Base-by-base conservation (phyloP, 2,888 invertebrate genomes). In the Caenorhabditis macrosperma region DNA sequence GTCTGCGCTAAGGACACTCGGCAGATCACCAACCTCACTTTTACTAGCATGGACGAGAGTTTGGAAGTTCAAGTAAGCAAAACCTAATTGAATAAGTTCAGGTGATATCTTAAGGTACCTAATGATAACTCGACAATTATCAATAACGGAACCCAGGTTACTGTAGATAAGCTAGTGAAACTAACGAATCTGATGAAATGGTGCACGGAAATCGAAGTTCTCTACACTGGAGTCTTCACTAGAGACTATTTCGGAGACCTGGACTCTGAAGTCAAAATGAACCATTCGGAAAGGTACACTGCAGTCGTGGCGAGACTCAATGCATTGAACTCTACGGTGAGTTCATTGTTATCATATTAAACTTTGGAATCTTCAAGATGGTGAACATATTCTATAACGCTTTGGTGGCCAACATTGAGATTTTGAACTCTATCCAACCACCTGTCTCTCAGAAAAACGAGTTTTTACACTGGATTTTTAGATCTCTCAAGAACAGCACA, bases 371-470 rank as follows among this genome's bases (percentile, higher is more conserved):
- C 5, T 55, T 55, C 4, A 24, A 74, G 76, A 61, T 63, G 61
- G 50, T 69, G 4, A 60, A 69, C 38, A 57, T 77, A 4, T 77
- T 64, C 35, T 77, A 77, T 28, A 77, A 77, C n/a, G 77, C 77
- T n/a, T 33, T 77, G 1, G 55, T 30, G 24, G 68, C 77, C 5
- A 77, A 77, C 24, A 69, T 69, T 44, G 63, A 68, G n/a, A 69
- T 77, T 17, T 52, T 77, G 63, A 50, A 69, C 5, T 20, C 22
- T 22, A 48, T 69, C 12, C n/a, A 64, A 2, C 2, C 64, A 9
- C 57, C 69, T 1, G 35, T 48, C n/a, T 55, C 68, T 0, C 17
- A 63, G n/a, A 63, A 55, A 17, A 78, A 78, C 22, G 26, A 44
- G 4, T 78, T 78, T 22, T 15, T 78, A 0, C 71, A 71, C 30